Evolutionary conservation across 2,113 vertebrate genomes (phyloP).

Genomic region (Misgurnus mizolepis): DNA sequence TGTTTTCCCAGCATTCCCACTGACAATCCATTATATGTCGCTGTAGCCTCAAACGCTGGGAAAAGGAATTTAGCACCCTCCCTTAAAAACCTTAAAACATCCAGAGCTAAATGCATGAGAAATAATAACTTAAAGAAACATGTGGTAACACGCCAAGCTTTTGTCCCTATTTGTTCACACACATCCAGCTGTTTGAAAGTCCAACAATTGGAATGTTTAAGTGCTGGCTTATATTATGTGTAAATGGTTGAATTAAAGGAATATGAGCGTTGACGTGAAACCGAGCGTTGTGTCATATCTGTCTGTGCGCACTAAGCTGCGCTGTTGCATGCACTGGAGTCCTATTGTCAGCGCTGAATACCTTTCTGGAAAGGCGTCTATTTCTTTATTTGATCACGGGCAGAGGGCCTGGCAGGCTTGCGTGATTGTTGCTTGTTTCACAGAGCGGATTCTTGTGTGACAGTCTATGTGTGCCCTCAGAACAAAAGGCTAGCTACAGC

Average conservation of each 20-base stretch:
- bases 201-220: constrained; percentile 58
- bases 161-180: constrained; percentile 55
- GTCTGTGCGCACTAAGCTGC: constrained; percentile 61
- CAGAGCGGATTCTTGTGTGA: constrained; percentile 77
- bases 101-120: constrained; percentile 48
- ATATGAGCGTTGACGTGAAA: constrained; percentile 59
- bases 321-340: constrained; percentile 67
- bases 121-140: constrained; percentile 60
- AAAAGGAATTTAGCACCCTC: constrained; percentile 52
- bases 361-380: constrained; percentile 66
- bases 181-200: constrained; percentile 45
- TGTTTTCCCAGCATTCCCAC: not conserved
- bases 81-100: constrained; percentile 50
- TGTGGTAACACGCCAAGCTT: constrained; percentile 60
- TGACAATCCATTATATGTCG: not conserved
- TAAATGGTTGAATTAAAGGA: constrained; percentile 69
- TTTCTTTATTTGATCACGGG: constrained; percentile 59
- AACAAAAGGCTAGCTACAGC: constrained; percentile 65
- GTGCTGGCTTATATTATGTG: constrained; percentile 57
- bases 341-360: constrained; percentile 66
- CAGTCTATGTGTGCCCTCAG: constrained; percentile 60
- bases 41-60: not conserved
- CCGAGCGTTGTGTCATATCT: constrained; percentile 53
- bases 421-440: constrained; percentile 74
- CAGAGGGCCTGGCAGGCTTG: constrained; percentile 69